Base-by-base conservation (phyloP, 1,140 invertebrate species). In the Bombus waltoni region DNA sequence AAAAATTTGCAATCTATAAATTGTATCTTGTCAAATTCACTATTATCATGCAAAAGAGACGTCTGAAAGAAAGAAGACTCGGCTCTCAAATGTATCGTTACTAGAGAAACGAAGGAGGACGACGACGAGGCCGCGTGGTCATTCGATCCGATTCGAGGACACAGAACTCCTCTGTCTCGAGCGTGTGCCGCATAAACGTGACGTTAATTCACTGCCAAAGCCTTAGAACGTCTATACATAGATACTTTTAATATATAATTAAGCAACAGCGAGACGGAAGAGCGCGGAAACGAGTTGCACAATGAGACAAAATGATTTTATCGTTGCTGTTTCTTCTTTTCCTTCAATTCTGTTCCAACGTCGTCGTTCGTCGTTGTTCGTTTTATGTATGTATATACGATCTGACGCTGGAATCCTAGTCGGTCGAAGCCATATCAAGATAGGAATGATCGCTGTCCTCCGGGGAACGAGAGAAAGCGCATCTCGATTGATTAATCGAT, bases 151-250 rank as follows among this genome's bases (percentile, higher is more conserved):
- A 74, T 65, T 80, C 42, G 76, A 78, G 18, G 47, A 53, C 18
- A 22, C 47, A 53, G 18, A 53, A 53, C 35, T 68, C n/a, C 65
- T 75, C 22, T 25, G 13, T 74, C 88, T 82, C 87, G 93, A 88
- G 89, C 75, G 25, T 38, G 86, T 87, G 87, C 92, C 88, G 91
- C 85, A 92, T 91, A 92, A 93, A 94, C 92, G 93, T 83, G 79
- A 94, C 90, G 93, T 92, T 95, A 91, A 90, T 92, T 94, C 94
- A 95, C 95, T 95, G 95, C 95, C 95, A 95, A 95, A 95, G 95
- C 93, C 93, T 95, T 95, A 94, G 94, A 94, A 93, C 94, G 93
- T 95, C 92, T 95, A 95, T 94, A 93, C 92, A 93, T 94, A 93
- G 92, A 92, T 93, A 93, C 90, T 38, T 85, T 79, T 83, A 77